A percentile compares a stretch with the other conserved stretches of the same genome.
Evolutionary conservation across 2,113 vertebrate species (phyloP).

Genomic region (Nothocercus julius): DNA sequence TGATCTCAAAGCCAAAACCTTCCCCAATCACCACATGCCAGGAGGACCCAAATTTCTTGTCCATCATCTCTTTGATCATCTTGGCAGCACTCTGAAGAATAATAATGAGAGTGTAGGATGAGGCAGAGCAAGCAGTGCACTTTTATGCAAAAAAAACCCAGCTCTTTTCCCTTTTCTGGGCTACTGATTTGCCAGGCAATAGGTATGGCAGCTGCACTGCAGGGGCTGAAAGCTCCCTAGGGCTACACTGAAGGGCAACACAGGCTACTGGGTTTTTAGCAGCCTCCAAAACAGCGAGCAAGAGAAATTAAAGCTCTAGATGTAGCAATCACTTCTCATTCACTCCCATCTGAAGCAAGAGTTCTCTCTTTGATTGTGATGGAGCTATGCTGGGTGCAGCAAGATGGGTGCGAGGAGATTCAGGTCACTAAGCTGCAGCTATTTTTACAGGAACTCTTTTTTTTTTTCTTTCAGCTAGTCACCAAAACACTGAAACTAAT

Average conservation of each 20-base stretch:
- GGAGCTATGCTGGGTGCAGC: background rate
- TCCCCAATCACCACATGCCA: conserved; percentile 99
- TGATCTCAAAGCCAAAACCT: conserved; percentile 95
- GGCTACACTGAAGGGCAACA: background rate
- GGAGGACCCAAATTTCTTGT: conserved; percentile 98
- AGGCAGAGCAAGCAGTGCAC: background rate
- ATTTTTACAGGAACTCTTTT: conserved; percentile 49
- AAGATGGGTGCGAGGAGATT: background rate
- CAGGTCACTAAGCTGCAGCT: conserved; percentile 30
- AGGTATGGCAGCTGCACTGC: background rate
- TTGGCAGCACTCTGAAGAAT: conserved; percentile 89
- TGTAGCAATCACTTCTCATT: background rate
- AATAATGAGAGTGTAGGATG: background rate
- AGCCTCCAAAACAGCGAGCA: background rate
- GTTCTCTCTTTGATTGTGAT: background rate
- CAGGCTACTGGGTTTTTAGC: background rate
- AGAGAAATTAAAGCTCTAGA: background rate
- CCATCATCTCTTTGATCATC: conserved; percentile 99
- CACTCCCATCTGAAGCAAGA: background rate
- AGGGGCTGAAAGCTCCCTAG: background rate
- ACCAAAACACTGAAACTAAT: conserved; percentile 41
- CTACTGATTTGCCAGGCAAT: background rate
- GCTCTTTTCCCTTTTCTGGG: background rate
- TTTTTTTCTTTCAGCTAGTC: conserved; percentile 8
- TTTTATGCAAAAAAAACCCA: background rate